Base-by-base conservation (phyloP, 2,113 vertebrate species). In the Callionymus lyra region DNA sequence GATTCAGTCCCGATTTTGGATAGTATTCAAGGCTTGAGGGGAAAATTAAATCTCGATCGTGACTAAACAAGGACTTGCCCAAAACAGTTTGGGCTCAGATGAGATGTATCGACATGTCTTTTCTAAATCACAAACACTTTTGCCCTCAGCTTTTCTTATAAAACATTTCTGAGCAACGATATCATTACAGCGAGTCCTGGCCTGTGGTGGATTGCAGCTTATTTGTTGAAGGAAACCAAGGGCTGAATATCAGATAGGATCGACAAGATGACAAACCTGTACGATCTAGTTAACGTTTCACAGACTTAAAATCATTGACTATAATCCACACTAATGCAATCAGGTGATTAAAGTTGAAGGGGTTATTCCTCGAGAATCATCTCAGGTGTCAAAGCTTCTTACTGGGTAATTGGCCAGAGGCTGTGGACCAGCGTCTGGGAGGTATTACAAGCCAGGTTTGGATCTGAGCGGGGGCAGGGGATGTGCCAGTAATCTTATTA, bases 401-500 rank as follows among this genome's bases (percentile, higher is more conserved):
- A 21, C 21, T 53, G 21, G 8, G 47, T 49, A 38, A 74, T 37
- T 63, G 52, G 42, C 38, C 58, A 13, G 14, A 41, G 44, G 18
- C 27, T 4, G 14, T 10, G 12, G 31, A 41, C 50, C 53, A 54
- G 19, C 17, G n/a, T n/a, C 40, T n/a, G 41, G 38, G 47, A 10
- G 0, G 18, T 1, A 44, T 34, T 59, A 19, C 4, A 1, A 38
- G 40, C 18, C n/a, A 31, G 15, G 35, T 18, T 47, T 0, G 5
- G 42, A n/a, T n/a, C n/a, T n/a, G n/a, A 16, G 38, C 2, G 32
- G 63, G 38, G 53, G 56, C 5, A 34, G 56, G 46, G 54, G 19
- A 36, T 39, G 44, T 57, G 55, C 38, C 11, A n/a, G 21, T 74
- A 76, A 76, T 76, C 76, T 62, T 34, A 76, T 76, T 72, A 70